A percentile compares a stretch with the other conserved stretches of the same genome.
Conservation (phyloP, 2,797 vertebrate species). For the Crocodylus rhombifer region DNA sequence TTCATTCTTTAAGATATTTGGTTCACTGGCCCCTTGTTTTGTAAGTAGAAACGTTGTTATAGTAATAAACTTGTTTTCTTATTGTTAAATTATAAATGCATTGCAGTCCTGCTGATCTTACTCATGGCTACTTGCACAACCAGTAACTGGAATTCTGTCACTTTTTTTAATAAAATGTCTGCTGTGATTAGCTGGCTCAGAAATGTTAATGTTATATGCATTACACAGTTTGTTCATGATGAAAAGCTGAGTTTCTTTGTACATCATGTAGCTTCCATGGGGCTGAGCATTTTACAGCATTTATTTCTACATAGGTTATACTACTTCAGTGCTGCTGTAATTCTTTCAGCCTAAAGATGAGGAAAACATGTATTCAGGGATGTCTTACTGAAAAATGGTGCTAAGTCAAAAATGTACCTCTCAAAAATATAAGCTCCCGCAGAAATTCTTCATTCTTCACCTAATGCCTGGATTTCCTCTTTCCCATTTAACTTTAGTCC, state of each 20-base stretch:
- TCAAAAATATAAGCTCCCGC: not conserved
- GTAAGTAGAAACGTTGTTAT: not conserved
- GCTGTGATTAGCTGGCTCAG: accelerated
- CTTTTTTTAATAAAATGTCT: not conserved
- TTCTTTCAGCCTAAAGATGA: constrained; percentile 8
- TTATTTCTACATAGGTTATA: not conserved
- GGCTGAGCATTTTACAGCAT: not conserved
- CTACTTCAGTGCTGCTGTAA: not conserved
- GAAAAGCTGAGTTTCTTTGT: not conserved
- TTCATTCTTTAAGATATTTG: not conserved
- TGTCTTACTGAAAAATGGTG: not conserved
- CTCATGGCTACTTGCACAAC: not conserved
- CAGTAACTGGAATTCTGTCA: not conserved
- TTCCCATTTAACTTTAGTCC: not conserved
- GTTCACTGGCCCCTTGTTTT: not conserved
- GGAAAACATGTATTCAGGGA: not conserved
- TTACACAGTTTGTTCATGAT: not conserved
- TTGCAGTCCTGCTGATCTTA: not conserved
- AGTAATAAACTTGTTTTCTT: not conserved
- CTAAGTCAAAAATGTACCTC: not conserved
- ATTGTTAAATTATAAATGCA: not conserved
- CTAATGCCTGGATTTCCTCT: not conserved
- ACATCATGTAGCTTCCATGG: not conserved
- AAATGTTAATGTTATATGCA: not conserved
- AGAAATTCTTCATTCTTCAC: not conserved